Base-by-base conservation (phyloP, 2,797 vertebrate genomes). In the Pelochelys cantorii region DNA sequence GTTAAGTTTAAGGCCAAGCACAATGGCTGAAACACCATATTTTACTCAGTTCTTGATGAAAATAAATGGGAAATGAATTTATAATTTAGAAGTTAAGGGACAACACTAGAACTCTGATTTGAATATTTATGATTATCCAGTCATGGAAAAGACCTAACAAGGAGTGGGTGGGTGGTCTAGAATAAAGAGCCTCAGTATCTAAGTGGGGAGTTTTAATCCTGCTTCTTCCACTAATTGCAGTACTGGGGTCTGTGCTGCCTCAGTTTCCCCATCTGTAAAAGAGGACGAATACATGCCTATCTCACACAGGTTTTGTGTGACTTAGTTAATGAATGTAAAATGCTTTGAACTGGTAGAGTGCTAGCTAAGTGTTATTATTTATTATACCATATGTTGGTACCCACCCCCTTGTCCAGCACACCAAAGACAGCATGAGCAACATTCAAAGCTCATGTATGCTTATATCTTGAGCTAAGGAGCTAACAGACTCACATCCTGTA, bases 31-130 rank as follows among this genome's bases (percentile, higher is more conserved):
- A 83, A 79, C 13, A 13, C 77, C 60, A 34, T 22, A 18, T 60
- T 90, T 31, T 52, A 80, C 5, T 12, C 5, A 8, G 4, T 7
- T 0, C 0, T 11, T 13, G 25, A 23, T 37, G 7, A 34, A 77
- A 78, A 54, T 87, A 27, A 12, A 14, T 84, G 74, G 52, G 79
- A 83, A 60, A 22, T 27, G 34, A 34, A 75, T 85, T 81, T 91
- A 34, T 22, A 86, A 54, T 53, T 11, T 17, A 92, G 75, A 89
- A 68, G 10, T 34, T 42, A 25, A 60, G 3, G 27, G 89, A 93
- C n/a, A 5, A 37, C 42, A 75, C 11, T 20, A 57, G 12, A 71
- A 17, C 42, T 77, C 42, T 27, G 84, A 65, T 79, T 86, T 15
- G 59, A 77, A 84, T 10, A 27, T 74, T 52, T 87, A 65, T 22